These are phyloP conservation scores for Apogon talboti DNA, from an alignment of 2,797 vertebrate species.

Conservation along the genomic window DNA sequence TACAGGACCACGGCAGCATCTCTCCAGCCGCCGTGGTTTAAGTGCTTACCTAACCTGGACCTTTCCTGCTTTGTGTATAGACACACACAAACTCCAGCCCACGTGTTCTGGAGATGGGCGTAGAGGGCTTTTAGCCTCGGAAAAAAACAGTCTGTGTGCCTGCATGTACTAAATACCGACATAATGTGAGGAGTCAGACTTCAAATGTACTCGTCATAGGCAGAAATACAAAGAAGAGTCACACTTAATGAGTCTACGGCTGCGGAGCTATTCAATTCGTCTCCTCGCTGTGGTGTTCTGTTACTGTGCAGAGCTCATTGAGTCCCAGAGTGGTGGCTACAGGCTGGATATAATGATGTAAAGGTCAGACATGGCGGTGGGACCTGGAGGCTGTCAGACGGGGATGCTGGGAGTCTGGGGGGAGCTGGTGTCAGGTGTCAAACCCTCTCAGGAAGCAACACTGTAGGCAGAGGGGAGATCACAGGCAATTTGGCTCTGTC, in stretches of 20 bases:
- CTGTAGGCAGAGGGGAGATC: conserved; percentile 23
- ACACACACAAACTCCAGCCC: conserved; percentile 11
- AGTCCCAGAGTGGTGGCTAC: conserved; percentile 23
- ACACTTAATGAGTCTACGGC: conserved; percentile 35
- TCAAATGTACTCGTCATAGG: conserved; percentile 8
- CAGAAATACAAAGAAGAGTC: conserved; percentile 14
- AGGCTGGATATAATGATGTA: conserved; percentile 51
- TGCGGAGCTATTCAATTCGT: conserved; percentile 6
- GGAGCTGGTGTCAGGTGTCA: conserved; percentile 49
- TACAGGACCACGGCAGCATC: conserved; percentile 26
- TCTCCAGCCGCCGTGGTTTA: conserved; percentile 12
- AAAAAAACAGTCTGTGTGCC: conserved; percentile 17
- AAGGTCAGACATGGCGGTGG: conserved; percentile 60
- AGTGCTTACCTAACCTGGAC: conserved; percentile 17
- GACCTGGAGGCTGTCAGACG: conserved; percentile 48
- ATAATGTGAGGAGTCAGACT: conserved; percentile 14
- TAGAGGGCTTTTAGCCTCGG: conserved; percentile 13
- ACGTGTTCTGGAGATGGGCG: conserved; percentile 4
- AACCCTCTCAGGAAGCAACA: conserved; percentile 21
- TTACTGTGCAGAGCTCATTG: background rate
- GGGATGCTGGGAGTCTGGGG: conserved; percentile 30
- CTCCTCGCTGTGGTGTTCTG: conserved; percentile 14
- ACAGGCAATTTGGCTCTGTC: background rate
- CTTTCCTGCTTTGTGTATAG: background rate
- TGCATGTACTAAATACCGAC: conserved; percentile 2